Base-by-base conservation (phyloP, 2,888 invertebrate genomes). In the Capitulum mitella region DNA sequence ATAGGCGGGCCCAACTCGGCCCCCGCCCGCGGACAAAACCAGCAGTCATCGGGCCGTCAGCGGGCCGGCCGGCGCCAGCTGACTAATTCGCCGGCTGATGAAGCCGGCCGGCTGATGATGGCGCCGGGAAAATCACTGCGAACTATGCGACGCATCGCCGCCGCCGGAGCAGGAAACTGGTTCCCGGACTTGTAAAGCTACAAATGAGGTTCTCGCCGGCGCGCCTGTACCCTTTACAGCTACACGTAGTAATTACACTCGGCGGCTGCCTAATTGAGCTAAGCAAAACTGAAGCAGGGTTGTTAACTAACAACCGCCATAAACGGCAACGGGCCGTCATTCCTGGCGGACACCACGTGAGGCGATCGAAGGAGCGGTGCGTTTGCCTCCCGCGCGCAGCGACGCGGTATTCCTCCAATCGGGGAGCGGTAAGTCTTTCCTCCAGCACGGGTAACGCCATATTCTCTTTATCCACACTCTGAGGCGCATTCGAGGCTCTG, bases 1-100 rank as follows among this genome's bases (percentile, higher is more conserved):
- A n/a, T n/a, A n/a, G n/a, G n/a, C n/a, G n/a, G n/a, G n/a, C n/a
- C n/a, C n/a, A n/a, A n/a, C n/a, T n/a, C n/a, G n/a, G n/a, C n/a
- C n/a, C n/a, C n/a, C n/a, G n/a, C n/a, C n/a, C n/a, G n/a, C n/a
- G 14, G 64, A 19, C 34, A 64, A 34, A 64, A 16, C 34, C 64
- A 34, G 64, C 64, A 64, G 64, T 64, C 64, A 64, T 64, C 64
- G 16, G 2, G 64, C 64, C 64, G 64, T 64, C 64, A 64, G 58
- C 58, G 58, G 26, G 29, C 58, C 58, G 22, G 19, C 51, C 5
- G 19, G 19, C 19, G 51, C 22, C 51, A 51, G 51, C 51, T 22
- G 51, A 51, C 51, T 51, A 51, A 51, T 51, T 51, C 51, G 58
- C 58, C 58, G 29, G 64, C 64, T 64, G 64, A 34, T 29, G 64